These are phyloP conservation scores for Charaxes varanes DNA, from an alignment of 1,140 invertebrate species.

Conservation along the genomic window DNA sequence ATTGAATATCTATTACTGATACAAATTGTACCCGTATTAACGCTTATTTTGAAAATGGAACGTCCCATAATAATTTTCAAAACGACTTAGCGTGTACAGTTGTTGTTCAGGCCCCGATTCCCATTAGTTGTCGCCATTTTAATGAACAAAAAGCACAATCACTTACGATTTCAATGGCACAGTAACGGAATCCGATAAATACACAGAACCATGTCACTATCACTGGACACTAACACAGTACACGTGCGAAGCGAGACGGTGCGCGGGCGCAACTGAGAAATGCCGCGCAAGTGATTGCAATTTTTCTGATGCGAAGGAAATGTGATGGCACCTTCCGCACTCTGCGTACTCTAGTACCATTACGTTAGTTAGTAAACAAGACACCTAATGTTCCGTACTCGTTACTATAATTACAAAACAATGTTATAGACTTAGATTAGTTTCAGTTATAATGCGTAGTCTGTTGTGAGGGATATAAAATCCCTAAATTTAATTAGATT, in stretches of 20 bases:
- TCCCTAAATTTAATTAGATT: too few relatives aligned
- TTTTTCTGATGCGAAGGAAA: slow-evolving; percentile 18
- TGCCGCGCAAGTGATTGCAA: slow-evolving; percentile 22
- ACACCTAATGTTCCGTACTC: too few relatives aligned
- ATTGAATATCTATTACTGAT: too few relatives aligned
- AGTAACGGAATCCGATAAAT: slow-evolving; percentile 53
- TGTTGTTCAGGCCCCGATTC: too few relatives aligned
- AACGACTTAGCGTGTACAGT: too few relatives aligned
- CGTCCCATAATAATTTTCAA: background rate
- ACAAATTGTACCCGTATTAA: too few relatives aligned
- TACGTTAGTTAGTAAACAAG: background rate
- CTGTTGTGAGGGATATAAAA: too few relatives aligned
- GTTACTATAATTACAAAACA: too few relatives aligned
- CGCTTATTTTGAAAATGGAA: background rate
- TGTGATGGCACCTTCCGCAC: slow-evolving; percentile 8
- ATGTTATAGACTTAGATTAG: too few relatives aligned
- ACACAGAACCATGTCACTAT: slow-evolving; percentile 65
- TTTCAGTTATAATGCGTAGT: too few relatives aligned
- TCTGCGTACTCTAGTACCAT: background rate
- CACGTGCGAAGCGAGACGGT: slow-evolving; percentile 22
- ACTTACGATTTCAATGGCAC: slow-evolving; percentile 58
- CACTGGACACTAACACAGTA: slow-evolving; percentile 31
- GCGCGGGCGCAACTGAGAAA: slow-evolving; percentile 46
- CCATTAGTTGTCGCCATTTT: slow-evolving; percentile 3
- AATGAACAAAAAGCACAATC: slow-evolving; percentile 13